A percentile compares a stretch with the other conserved stretches of the same genome.
Conservation (phyloP, 2,797 vertebrate genomes). For the Linurgus olivaceus region DNA sequence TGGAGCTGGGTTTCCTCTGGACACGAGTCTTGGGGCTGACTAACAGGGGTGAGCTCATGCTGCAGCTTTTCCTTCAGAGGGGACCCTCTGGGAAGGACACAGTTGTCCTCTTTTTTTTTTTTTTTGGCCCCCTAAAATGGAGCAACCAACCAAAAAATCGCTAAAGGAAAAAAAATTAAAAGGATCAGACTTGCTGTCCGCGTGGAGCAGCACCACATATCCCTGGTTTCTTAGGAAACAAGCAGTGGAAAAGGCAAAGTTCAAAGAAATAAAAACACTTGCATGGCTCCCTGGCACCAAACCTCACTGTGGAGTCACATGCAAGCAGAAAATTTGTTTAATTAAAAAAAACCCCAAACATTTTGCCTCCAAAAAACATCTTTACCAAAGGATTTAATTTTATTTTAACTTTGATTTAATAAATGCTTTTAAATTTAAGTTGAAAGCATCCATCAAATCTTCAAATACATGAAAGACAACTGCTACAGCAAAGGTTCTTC, state of each 20-base stretch:
- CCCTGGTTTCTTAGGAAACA: slow-evolving; percentile 42
- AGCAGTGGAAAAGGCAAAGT: slow-evolving; percentile 28
- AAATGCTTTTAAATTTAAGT: neutral
- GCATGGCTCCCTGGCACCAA: neutral
- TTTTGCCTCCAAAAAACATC: neutral
- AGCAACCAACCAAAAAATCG: neutral
- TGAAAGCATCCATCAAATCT: neutral
- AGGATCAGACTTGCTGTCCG: neutral
- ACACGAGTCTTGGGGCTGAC: neutral
- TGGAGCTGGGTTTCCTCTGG: slow-evolving; percentile 31
- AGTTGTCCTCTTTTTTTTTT: neutral
- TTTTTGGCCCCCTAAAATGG: neutral
- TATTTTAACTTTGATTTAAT: neutral
- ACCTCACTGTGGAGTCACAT: neutral
- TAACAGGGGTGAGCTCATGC: neutral
- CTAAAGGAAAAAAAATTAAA: neutral
- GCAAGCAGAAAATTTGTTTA: neutral
- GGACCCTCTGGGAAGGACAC: neutral
- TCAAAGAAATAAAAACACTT: slow-evolving; percentile 26
- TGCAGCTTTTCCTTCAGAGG: neutral
- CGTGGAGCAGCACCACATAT: neutral
- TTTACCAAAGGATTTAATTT: neutral
- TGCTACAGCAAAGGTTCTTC: neutral
- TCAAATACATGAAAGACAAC: neutral
- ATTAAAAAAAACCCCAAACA: neutral